Evolutionary conservation across 1,140 invertebrate genomes (phyloP).

Genomic region (Drosophila pandora): DNA sequence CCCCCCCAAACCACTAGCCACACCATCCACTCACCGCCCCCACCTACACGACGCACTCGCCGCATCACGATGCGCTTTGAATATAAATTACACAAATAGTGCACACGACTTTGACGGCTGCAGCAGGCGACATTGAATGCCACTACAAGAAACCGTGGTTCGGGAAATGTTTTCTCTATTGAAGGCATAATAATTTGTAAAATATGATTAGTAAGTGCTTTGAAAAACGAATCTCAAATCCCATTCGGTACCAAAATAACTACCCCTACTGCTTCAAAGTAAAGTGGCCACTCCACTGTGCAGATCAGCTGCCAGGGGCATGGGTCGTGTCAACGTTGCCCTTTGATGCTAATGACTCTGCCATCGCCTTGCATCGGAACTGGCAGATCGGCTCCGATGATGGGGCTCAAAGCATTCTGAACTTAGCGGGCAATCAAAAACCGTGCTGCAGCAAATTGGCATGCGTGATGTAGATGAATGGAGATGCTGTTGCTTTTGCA

Average conservation of each 20-base stretch:
- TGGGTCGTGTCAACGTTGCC: conserved; percentile 44
- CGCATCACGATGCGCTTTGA: conserved; percentile 65
- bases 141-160: conserved; percentile 17
- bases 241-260: neutral
- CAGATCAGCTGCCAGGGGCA: conserved; percentile 14
- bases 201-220: neutral
- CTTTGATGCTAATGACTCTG: conserved; percentile 66
- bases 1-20: conserved; percentile 6
- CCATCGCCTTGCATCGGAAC: conserved; percentile 39
- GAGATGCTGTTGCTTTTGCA: conserved; percentile 3
- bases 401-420: conserved; percentile 44
- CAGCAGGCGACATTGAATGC: conserved; percentile 22
- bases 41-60: conserved; percentile 35
- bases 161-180: neutral
- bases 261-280: too few relatives aligned
- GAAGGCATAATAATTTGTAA: too few relatives aligned
- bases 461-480: conserved; percentile 52
- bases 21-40: neutral
- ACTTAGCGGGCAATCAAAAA: conserved; percentile 65
- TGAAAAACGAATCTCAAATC: neutral
- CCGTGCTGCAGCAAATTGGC: conserved; percentile 58
- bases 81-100: conserved; percentile 79
- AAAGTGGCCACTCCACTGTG: conserved; percentile 19
- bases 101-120: conserved; percentile 70
- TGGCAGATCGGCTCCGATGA: conserved; percentile 31